A percentile compares a stretch with the other conserved stretches of the same genome.
Conservation (phyloP, 2,888 invertebrate species). For the Tachystola acroxantha region DNA sequence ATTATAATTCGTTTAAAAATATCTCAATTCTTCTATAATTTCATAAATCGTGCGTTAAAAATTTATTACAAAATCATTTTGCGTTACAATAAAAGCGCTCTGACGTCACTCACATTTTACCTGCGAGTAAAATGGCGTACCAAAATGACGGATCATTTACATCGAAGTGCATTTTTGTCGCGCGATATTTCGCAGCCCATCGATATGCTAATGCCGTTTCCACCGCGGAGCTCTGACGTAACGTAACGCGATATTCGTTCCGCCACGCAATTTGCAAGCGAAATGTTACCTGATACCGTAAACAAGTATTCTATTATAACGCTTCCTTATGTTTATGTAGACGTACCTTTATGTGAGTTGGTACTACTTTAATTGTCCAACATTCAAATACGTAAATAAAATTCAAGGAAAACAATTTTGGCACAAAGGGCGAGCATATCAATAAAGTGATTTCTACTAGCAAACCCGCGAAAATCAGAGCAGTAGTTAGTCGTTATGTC, state of each 20-base stretch:
- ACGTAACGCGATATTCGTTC: conserved; percentile 46
- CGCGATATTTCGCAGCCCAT: conserved; percentile 27
- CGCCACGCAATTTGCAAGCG: conserved; percentile 54
- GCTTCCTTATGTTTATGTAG: conserved; percentile 13
- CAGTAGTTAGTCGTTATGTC: no score
- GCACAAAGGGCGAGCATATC: no score
- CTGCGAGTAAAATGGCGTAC: not conserved
- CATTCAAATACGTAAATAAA: no score
- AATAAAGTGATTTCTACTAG: no score
- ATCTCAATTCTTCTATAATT: no score
- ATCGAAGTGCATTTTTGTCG: conserved; percentile 29
- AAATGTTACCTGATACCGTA: conserved; percentile 34
- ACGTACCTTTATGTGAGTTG: not conserved
- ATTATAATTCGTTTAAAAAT: no score
- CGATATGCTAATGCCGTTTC: conserved; percentile 45
- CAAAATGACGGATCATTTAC: conserved; percentile 1
- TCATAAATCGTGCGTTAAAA: no score
- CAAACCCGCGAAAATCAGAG: no score
- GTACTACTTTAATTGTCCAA: no score
- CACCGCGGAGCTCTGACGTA: conserved; percentile 22
- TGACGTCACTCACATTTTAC: not conserved
- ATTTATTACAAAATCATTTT: no score
- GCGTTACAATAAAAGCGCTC: no score
- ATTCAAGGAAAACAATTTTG: no score
- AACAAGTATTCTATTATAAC: conserved; percentile 19